Conservation (phyloP, 1,140 invertebrate species). For the Euura lappo region DNA sequence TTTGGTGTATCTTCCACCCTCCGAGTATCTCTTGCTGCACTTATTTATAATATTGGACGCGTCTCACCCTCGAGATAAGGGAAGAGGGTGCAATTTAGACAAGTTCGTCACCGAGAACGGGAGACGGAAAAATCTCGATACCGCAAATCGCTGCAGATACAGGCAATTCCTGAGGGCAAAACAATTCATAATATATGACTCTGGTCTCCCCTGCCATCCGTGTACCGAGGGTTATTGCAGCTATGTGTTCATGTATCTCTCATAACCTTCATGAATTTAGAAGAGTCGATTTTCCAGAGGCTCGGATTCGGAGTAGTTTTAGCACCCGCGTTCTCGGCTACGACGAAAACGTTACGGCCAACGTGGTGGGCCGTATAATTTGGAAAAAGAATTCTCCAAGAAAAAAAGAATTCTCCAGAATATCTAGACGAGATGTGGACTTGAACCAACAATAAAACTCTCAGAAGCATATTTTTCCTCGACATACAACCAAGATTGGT, state of each 20-base stretch:
- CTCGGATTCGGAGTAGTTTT: not conserved
- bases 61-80: not conserved
- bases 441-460: too few relatives aligned
- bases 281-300: not conserved
- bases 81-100: not conserved
- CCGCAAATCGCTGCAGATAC: not conserved
- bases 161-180: not conserved
- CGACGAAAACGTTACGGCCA: not conserved
- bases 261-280: not conserved
- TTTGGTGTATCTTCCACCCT: not conserved
- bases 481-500: too few relatives aligned
- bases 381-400: too few relatives aligned
- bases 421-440: too few relatives aligned
- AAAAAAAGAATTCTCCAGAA: too few relatives aligned
- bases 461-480: too few relatives aligned
- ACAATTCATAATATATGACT: slow-evolving; percentile 5
- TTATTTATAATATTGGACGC: slow-evolving; percentile 3
- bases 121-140: not conserved
- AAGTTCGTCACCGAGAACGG: not conserved
- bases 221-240: not conserved
- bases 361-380: not conserved
- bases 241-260: not conserved
- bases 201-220: not conserved
- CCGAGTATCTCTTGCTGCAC: not conserved
- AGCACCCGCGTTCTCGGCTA: not conserved